These are phyloP conservation scores for Pimephales promelas DNA, from an alignment of 2,113 vertebrate genomes.

Conservation along the genomic window DNA sequence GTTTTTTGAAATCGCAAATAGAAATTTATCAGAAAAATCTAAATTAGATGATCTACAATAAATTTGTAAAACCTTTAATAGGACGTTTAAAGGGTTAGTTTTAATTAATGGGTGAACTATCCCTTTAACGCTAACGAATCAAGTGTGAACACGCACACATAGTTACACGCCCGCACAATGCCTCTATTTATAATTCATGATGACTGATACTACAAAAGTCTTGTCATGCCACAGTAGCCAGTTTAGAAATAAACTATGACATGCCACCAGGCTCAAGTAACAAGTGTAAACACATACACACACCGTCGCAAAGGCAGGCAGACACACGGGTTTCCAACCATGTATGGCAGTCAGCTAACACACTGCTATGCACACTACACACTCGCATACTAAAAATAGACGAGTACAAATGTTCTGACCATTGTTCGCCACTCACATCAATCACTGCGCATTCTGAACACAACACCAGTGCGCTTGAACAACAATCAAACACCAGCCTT, in stretches of 20 bases:
- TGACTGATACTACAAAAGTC: not conserved
- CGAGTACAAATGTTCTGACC: slow-evolving; percentile 50
- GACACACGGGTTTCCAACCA: slow-evolving; percentile 45
- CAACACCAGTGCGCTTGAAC: slow-evolving; percentile 4
- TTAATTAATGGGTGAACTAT: too few species aligned
- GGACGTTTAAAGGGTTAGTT: not conserved
- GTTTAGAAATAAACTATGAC: slow-evolving; percentile 21
- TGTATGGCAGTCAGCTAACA: slow-evolving; percentile 60
- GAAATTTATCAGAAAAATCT: too few species aligned
- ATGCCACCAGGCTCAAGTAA: not conserved
- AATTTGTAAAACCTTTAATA: not conserved
- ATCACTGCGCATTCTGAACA: not conserved
- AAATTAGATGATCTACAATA: not conserved
- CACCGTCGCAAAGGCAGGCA: slow-evolving; percentile 22
- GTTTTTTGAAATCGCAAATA: not conserved
- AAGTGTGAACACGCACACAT: not conserved
- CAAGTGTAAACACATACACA: slow-evolving; percentile 25
- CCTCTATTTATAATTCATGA: slow-evolving; percentile 12
- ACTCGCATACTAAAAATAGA: slow-evolving; percentile 71
- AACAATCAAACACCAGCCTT: not conserved
- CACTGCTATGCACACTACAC: slow-evolving; percentile 46
- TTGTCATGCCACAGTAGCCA: slow-evolving; percentile 19
- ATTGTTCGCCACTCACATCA: slow-evolving; percentile 33
- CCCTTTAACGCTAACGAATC: not conserved
- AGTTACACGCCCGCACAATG: not conserved